A percentile compares a stretch with the other conserved stretches of the same genome.
Conservation (phyloP, 2,888 invertebrate species). For the Meteorus cinctellus region DNA sequence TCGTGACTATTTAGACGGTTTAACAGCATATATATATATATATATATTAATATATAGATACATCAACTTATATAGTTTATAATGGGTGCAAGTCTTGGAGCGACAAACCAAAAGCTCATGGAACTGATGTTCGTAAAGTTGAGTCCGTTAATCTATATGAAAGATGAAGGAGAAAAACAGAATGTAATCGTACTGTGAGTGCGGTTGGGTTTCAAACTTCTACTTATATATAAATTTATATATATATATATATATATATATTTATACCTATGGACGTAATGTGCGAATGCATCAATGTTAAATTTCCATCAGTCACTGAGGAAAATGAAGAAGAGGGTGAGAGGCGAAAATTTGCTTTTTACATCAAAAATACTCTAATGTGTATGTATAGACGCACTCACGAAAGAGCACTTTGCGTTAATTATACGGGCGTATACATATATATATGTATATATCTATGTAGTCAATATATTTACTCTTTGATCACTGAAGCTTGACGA, state of each 20-base stretch:
- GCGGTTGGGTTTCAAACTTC: not conserved
- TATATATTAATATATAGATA: not conserved
- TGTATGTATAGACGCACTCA: constrained; percentile 1
- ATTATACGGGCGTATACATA: constrained; percentile 9
- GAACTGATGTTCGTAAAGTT: not conserved
- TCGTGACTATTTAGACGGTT: not conserved
- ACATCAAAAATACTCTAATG: constrained; percentile 13
- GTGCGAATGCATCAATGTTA: constrained; percentile 6
- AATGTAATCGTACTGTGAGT: not conserved
- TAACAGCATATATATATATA: not conserved
- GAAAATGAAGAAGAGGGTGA: not conserved
- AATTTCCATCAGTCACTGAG: constrained; percentile 4
- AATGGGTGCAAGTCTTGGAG: not conserved
- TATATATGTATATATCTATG: not conserved
- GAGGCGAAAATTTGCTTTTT: not conserved
- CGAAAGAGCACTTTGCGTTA: constrained; percentile 10
- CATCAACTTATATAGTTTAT: constrained; percentile 13
- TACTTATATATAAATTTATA: not conserved
- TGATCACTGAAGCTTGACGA: constrained; percentile 11
- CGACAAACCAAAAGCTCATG: not conserved
- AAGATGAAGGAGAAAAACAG: constrained; percentile 1
- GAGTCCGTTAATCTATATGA: constrained; percentile 5
- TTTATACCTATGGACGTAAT: not conserved
- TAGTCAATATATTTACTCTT: not conserved
- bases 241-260: not conserved